phyloP scores from a whole-genome alignment of 2,113 vertebrate genomes.

The Beaufortia kweichowensis region DNA sequence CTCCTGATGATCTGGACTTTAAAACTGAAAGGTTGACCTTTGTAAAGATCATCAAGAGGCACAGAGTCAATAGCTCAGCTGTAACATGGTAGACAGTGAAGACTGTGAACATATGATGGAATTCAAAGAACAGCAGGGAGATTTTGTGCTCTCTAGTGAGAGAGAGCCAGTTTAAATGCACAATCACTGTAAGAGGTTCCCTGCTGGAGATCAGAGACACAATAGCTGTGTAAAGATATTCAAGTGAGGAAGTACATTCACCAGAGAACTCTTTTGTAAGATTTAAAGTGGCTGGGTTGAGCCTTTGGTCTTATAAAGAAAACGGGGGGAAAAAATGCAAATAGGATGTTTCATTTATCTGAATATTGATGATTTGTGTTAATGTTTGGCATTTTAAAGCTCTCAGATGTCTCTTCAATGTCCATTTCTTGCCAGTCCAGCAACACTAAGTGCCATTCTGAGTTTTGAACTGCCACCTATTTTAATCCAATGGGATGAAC shows the following conservation, averaged over 20 bases:
- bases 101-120: slow-evolving; percentile 20
- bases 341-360: not conserved
- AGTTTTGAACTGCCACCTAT: no score
- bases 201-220: slow-evolving; percentile 19
- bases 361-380: no score
- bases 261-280: not conserved
- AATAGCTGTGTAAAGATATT: not conserved
- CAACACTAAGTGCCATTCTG: no score
- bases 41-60: slow-evolving; percentile 27
- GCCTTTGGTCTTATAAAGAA: not conserved
- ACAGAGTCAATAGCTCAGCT: slow-evolving; percentile 34
- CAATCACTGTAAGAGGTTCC: slow-evolving; percentile 23
- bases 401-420: not conserved
- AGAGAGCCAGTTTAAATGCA: slow-evolving; percentile 9
- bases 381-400: no score
- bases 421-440: not conserved
- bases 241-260: not conserved
- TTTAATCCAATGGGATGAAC: not conserved
- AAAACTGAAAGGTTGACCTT: slow-evolving; percentile 13
- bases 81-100: slow-evolving; percentile 19
- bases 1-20: slow-evolving; percentile 10
- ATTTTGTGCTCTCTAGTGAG: not conserved
- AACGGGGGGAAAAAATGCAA: not conserved
- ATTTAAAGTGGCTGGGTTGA: not conserved
- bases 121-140: slow-evolving; percentile 21